Conservation (phyloP, 2,797 vertebrate species). For the Lithobates pipiens region DNA sequence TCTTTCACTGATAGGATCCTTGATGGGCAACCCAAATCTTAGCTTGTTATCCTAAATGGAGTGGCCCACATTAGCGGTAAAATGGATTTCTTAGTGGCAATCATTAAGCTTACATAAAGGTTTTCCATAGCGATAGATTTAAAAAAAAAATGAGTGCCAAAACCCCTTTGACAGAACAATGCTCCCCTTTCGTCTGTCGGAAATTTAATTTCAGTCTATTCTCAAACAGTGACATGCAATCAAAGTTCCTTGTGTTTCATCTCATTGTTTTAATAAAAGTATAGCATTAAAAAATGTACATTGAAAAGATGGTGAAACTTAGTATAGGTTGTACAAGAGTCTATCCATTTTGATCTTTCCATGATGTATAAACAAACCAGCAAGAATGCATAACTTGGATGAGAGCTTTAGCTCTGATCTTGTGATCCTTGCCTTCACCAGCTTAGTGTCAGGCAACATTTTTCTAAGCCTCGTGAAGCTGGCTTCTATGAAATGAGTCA, state of each 20-base stretch:
- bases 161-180: too few relatives aligned
- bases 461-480: constrained; percentile 77
- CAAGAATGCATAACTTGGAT: not conserved
- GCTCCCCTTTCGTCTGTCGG: too few relatives aligned
- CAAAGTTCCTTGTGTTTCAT: not conserved
- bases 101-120: not conserved
- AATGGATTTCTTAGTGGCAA: not conserved
- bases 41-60: too few relatives aligned
- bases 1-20: too few relatives aligned
- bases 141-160: too few relatives aligned
- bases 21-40: too few relatives aligned
- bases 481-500: constrained; percentile 86
- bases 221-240: not conserved
- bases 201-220: too few relatives aligned
- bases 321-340: not conserved
- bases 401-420: constrained; percentile 8
- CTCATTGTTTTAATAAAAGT: not conserved
- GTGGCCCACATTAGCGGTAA: not conserved
- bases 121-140: not conserved
- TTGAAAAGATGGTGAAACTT: not conserved
- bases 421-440: constrained; percentile 17
- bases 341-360: not conserved
- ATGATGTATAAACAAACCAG: not conserved
- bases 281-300: not conserved
- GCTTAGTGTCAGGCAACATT: constrained; percentile 58